phyloP scores from a whole-genome alignment of 2,888 invertebrate species.

The Chirona hameri region DNA sequence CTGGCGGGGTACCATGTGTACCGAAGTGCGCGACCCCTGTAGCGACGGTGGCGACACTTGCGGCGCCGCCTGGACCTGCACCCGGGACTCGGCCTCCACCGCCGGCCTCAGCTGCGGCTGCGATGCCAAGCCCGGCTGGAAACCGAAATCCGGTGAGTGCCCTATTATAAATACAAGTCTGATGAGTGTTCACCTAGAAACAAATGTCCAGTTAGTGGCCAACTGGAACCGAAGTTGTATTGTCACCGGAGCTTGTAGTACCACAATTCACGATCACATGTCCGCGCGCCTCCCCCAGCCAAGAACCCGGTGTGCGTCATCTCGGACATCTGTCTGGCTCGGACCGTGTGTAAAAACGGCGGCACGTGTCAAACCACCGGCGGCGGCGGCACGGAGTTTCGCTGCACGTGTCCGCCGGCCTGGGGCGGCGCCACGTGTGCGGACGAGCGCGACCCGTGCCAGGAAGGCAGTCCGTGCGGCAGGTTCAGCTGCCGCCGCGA shows the following conservation, averaged over 20 bases:
- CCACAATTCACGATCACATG: background rate
- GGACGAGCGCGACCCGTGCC: background rate
- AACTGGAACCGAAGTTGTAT: too few species aligned
- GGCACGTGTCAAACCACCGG: background rate
- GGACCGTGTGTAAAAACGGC: background rate
- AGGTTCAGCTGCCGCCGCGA: background rate
- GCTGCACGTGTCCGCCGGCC: constrained; percentile 23
- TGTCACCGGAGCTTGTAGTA: background rate
- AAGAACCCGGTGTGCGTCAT: background rate
- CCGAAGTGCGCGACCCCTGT: background rate
- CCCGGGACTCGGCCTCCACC: background rate
- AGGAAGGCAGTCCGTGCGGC: background rate
- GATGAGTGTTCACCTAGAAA: background rate
- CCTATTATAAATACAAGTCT: background rate
- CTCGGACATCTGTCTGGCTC: background rate
- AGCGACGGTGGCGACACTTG: background rate
- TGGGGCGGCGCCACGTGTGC: constrained; percentile 12
- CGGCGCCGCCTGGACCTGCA: constrained; percentile 7
- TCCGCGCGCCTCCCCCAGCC: background rate
- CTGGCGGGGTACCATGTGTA: background rate
- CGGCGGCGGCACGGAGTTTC: background rate
- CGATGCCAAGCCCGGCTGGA: background rate
- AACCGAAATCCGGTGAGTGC: background rate
- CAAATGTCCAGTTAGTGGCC: too few species aligned
- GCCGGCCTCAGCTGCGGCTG: background rate